These are phyloP conservation scores for Melanotaenia nigrans DNA, from an alignment of 2,797 vertebrate species.

Conservation along the genomic window DNA sequence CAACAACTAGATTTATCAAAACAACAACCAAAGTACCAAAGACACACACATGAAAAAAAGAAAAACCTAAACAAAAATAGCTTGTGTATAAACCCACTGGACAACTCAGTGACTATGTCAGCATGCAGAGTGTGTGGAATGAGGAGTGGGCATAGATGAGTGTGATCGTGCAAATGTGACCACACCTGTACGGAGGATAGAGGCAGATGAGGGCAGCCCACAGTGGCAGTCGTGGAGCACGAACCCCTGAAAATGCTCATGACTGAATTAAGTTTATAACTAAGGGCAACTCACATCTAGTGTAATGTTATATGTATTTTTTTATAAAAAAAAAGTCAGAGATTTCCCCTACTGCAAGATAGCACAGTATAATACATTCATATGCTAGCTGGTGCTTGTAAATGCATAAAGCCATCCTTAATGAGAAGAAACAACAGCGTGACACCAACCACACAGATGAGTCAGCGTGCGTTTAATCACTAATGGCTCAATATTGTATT, in stretches of 20 bases:
- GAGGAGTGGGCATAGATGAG: too few relatives aligned
- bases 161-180: too few relatives aligned
- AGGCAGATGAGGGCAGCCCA: too few relatives aligned
- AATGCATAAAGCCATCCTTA: slow-evolving; percentile 49
- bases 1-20: too few relatives aligned
- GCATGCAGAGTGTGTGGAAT: too few relatives aligned
- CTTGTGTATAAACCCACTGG: too few relatives aligned
- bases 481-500: slow-evolving; percentile 55
- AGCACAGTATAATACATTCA: slow-evolving; percentile 22
- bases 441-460: slow-evolving; percentile 53
- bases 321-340: background rate
- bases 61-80: too few relatives aligned
- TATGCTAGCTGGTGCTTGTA: slow-evolving; percentile 31
- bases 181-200: too few relatives aligned
- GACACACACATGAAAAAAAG: too few relatives aligned
- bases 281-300: background rate
- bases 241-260: background rate
- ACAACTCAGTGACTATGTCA: too few relatives aligned
- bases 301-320: background rate
- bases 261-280: background rate
- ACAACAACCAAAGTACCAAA: too few relatives aligned
- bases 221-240: too few relatives aligned
- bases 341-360: slow-evolving; percentile 24
- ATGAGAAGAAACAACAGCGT: slow-evolving; percentile 52
- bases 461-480: slow-evolving; percentile 49